A percentile compares a stretch with the other conserved stretches of the same genome.
These are phyloP conservation scores for Petrocephalus schoutedeni DNA, from an alignment of 2,797 vertebrate species.

Conservation along the genomic window DNA sequence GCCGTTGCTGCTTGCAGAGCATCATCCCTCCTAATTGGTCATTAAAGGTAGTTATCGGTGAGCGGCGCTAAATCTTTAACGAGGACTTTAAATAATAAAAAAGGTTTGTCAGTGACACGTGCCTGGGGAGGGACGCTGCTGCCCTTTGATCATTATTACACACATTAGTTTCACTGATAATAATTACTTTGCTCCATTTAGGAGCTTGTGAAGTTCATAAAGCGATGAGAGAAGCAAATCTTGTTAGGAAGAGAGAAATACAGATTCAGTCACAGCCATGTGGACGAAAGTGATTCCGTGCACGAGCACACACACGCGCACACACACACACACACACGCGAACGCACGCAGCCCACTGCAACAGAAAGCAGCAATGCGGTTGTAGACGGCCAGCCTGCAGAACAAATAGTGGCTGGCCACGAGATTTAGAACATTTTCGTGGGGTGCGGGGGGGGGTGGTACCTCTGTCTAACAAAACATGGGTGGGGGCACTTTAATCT, in stretches of 20 bases:
- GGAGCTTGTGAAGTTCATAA: conserved; percentile 51
- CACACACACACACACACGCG: background rate
- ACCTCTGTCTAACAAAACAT: background rate
- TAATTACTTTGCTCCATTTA: conserved; percentile 63
- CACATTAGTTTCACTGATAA: conserved; percentile 65
- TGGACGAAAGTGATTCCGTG: background rate
- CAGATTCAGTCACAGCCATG: conserved; percentile 11
- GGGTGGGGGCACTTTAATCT: background rate
- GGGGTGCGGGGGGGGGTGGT: background rate
- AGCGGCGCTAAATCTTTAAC: conserved; percentile 74
- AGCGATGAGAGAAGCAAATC: conserved; percentile 53
- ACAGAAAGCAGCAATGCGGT: background rate
- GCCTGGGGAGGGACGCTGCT: conserved; percentile 42
- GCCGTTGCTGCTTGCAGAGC: conserved; percentile 47
- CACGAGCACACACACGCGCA: background rate
- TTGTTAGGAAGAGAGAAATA: conserved; percentile 18
- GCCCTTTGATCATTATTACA: conserved; percentile 66
- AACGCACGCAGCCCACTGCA: background rate
- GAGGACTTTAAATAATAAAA: conserved; percentile 70
- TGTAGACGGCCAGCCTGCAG: background rate
- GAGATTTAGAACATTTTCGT: background rate
- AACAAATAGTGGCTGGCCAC: background rate
- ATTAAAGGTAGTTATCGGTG: conserved; percentile 70
- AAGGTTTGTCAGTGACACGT: conserved; percentile 57
- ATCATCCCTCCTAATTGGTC: conserved; percentile 72